phyloP scores from a whole-genome alignment of 2,797 vertebrate genomes.

The Galago senegalensis region DNA sequence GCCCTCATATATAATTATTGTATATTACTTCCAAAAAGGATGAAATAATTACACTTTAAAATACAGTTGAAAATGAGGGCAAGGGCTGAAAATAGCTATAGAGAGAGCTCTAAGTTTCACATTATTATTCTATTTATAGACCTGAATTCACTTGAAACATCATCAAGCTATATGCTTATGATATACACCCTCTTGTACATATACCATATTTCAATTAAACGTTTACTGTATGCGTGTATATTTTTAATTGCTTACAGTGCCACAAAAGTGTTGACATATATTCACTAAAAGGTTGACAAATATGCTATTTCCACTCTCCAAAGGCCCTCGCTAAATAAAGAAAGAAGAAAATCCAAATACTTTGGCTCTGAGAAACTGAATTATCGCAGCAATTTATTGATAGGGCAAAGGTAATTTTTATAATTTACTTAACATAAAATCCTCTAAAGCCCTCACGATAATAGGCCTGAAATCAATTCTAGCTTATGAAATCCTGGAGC shows the following conservation, averaged over 20 bases:
- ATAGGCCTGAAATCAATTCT: constrained; percentile 23
- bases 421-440: constrained; percentile 52
- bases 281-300: not conserved
- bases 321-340: constrained; percentile 21
- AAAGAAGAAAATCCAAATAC: not conserved
- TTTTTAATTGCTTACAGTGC: not conserved
- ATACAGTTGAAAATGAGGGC: not conserved
- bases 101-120: not conserved
- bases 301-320: constrained; percentile 26
- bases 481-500: not conserved
- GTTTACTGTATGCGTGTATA: not conserved
- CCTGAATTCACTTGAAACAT: constrained; percentile 56
- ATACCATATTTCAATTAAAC: constrained; percentile 13
- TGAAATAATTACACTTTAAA: constrained; percentile 50
- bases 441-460: not conserved
- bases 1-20: constrained; percentile 16
- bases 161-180: not conserved
- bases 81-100: not conserved
- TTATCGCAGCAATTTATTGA: constrained; percentile 20
- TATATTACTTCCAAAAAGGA: not conserved
- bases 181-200: not conserved
- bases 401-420: constrained; percentile 5
- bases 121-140: not conserved
- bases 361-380: constrained; percentile 1
- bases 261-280: not conserved